Evolutionary conservation across 2,113 vertebrate genomes (phyloP), one percentile per base, ranked within the genome.

Genomic region (Pterocles burchelli): DNA sequence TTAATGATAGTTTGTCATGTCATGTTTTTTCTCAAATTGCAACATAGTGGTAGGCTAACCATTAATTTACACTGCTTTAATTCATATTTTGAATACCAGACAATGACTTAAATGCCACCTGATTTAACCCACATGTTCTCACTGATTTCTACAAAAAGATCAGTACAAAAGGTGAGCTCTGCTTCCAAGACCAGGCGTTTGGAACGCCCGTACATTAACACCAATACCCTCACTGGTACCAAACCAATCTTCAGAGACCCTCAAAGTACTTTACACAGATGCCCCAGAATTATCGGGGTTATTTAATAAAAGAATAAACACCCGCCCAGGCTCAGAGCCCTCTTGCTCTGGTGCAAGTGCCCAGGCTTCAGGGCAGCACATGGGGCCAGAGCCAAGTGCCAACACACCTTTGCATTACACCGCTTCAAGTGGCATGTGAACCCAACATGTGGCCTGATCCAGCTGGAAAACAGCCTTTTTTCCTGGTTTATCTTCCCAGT

Each of bases 1-100:
- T 92, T 91, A 95, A 97, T 95, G 87, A 93, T 88, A 76, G 93
- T 91, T 95, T 71, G 88, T 90, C 77, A 26, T 43, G 76, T 92
- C 76, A 3, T 61, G 6, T 72, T 91, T 91, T 89, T 65, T 21
- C 81, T 59, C 26, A 45, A 68, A 25, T 93, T 92, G 94, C 1
- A 6, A 88, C 87, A 96, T 1, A 33, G 77, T 8, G 31, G 70
- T 61, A 65, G 66, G 85, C 13, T 79, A 94, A 57, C 94, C 93
- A 28, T 80, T 87, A 34, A 92, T 95, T 96, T 95, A 65, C 84
- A 29, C 90, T 8, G 41, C 85, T 89, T 84, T 97, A 95, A 95
- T 95, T 91, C 61, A 1, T 87, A 26, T 79, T 92, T 96, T 85
- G 84, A 94, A 87, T 85, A 79, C 87, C 84, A 87, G 85, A 31